A percentile compares a stretch with the other conserved stretches of the same genome.
Conservation (phyloP, 2,797 vertebrate species). For the Chromobotia macracanthus region DNA sequence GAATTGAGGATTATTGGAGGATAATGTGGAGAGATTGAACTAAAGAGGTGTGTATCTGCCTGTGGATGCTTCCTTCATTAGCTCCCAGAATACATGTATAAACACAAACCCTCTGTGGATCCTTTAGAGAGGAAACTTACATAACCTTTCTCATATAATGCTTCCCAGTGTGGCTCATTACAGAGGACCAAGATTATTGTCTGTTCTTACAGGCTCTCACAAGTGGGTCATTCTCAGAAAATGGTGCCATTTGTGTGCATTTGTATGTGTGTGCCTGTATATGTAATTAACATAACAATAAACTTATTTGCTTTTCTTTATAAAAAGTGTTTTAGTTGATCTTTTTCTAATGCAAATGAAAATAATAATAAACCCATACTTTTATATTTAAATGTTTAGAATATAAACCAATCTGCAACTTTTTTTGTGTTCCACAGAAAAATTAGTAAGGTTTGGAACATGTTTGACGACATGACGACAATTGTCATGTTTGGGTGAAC, state of each 20-base stretch:
- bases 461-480: too few species aligned
- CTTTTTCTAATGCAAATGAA: too few species aligned
- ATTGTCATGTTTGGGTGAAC: too few species aligned
- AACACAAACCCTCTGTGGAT: constrained; percentile 7
- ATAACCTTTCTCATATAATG: neutral
- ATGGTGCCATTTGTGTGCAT: neutral
- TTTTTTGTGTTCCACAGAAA: too few species aligned
- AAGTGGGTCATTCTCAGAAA: constrained; percentile 12
- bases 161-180: constrained; percentile 39
- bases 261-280: neutral
- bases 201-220: constrained; percentile 6
- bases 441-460: too few species aligned
- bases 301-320: neutral
- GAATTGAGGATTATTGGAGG: constrained; percentile 35
- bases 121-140: constrained; percentile 26
- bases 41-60: constrained; percentile 29
- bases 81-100: neutral
- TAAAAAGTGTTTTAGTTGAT: too few species aligned
- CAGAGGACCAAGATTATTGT: constrained; percentile 1
- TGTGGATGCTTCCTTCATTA: constrained; percentile 40
- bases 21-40: constrained; percentile 31
- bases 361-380: too few species aligned
- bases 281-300: neutral
- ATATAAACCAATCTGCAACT: too few species aligned
- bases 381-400: too few species aligned